These are phyloP conservation scores for Mionectes macconnelli DNA, from an alignment of 2,113 vertebrate species.

Conservation along the genomic window DNA sequence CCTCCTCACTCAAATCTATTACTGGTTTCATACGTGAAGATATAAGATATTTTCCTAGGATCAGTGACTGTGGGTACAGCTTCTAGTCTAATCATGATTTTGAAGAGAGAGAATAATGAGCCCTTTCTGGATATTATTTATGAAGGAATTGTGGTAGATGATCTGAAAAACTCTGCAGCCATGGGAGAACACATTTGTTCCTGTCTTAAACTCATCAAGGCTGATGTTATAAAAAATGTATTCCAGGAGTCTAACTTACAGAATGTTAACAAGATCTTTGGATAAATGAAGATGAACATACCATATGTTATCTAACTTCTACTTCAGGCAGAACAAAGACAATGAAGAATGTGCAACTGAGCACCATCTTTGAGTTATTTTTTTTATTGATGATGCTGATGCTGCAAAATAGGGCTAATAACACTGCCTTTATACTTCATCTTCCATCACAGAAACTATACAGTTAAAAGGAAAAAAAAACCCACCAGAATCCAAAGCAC, in stretches of 20 bases:
- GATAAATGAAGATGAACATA: slow-evolving; percentile 1
- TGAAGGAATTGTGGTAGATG: not conserved
- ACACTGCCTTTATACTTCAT: not conserved
- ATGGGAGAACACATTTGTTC: accelerated
- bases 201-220: not conserved
- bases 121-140: not conserved
- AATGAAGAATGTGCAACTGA: not conserved
- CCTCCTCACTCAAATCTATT: not conserved
- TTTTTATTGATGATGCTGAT: not conserved
- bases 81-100: not conserved
- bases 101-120: not conserved
- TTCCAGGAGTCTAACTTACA: not conserved
- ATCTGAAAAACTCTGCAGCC: not conserved
- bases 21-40: not conserved
- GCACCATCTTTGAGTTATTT: not conserved
- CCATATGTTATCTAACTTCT: not conserved
- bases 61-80: not conserved
- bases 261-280: not conserved
- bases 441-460: not conserved
- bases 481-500: not conserved
- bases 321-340: not conserved
- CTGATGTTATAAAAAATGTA: not conserved
- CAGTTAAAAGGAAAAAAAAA: not conserved
- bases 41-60: not conserved
- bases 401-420: not conserved